These are phyloP conservation scores for Gila robusta DNA, from an alignment of 2,797 vertebrate species.

Conservation along the genomic window DNA sequence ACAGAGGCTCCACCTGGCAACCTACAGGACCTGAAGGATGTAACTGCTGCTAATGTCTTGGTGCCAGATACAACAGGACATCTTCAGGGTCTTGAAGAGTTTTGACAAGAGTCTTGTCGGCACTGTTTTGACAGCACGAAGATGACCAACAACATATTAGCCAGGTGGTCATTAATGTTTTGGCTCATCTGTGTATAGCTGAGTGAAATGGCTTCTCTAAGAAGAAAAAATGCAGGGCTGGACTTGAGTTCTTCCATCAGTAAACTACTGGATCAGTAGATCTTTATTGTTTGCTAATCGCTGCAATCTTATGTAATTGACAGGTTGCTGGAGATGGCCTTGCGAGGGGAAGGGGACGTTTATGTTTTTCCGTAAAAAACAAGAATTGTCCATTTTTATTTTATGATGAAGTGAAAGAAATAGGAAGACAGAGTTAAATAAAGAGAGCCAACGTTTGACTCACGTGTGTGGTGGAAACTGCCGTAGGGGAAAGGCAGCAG, in stretches of 20 bases:
- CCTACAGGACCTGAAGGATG: too few relatives aligned
- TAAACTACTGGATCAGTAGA: background rate
- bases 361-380: background rate
- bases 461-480: conserved; percentile 87
- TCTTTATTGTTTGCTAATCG: background rate
- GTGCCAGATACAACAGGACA: too few relatives aligned
- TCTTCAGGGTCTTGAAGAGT: too few relatives aligned
- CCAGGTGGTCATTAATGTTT: background rate
- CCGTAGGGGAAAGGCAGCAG: conserved; percentile 93
- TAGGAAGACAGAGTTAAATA: background rate
- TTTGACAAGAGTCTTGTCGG: background rate
- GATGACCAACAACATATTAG: background rate
- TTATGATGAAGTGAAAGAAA: background rate
- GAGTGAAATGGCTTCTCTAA: background rate
- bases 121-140: background rate
- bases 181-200: background rate
- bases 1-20: too few relatives aligned
- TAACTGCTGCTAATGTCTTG: too few relatives aligned
- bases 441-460: conserved; percentile 64
- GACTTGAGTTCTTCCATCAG: background rate
- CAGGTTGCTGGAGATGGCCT: background rate
- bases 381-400: background rate
- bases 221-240: background rate
- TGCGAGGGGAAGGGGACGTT: background rate
- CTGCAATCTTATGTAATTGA: background rate